Percentiles rank a stretch among this genome's conserved stretches.
Evolutionary conservation across 2,797 vertebrate genomes (phyloP).

Genomic region (Enteromius afrohamiltoni): DNA sequence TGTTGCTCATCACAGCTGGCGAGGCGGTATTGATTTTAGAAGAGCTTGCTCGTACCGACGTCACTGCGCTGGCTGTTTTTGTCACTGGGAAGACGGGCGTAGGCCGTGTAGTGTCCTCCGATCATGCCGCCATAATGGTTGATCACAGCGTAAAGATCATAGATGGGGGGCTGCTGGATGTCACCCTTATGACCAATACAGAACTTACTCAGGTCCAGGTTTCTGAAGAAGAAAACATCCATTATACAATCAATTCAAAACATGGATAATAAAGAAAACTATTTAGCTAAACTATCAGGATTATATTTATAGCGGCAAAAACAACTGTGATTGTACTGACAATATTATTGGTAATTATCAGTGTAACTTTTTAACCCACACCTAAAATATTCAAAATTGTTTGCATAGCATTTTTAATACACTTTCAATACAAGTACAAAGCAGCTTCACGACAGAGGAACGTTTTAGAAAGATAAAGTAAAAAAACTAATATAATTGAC

Average conservation of each 20-base stretch:
- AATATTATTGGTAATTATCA: background rate
- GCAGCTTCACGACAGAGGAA: background rate
- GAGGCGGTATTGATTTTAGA: background rate
- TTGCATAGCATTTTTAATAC: background rate
- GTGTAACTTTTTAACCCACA: background rate
- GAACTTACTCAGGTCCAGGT: slow-evolving; percentile 96
- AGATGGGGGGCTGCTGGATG: slow-evolving; percentile 91
- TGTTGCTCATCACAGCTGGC: background rate
- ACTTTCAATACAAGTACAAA: background rate
- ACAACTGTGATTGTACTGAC: background rate
- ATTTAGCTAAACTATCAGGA: background rate
- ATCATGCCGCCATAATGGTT: slow-evolving; percentile 99
- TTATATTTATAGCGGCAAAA: background rate
- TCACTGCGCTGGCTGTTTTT: slow-evolving; percentile 98
- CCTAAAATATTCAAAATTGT: background rate
- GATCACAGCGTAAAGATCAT: slow-evolving; percentile 97
- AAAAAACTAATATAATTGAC: background rate
- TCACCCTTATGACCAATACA: slow-evolving; percentile 97
- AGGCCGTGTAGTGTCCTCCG: slow-evolving; percentile 96
- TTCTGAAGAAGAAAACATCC: slow-evolving; percentile 75
- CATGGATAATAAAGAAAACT: background rate
- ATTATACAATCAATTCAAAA: background rate
- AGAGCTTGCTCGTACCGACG: slow-evolving; percentile 84
- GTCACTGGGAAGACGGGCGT: slow-evolving; percentile 92
- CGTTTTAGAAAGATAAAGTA: background rate